Evolutionary conservation across 2,113 vertebrate species (phyloP), one percentile per base, ranked within the genome.

Genomic region (Charina bottae): DNA sequence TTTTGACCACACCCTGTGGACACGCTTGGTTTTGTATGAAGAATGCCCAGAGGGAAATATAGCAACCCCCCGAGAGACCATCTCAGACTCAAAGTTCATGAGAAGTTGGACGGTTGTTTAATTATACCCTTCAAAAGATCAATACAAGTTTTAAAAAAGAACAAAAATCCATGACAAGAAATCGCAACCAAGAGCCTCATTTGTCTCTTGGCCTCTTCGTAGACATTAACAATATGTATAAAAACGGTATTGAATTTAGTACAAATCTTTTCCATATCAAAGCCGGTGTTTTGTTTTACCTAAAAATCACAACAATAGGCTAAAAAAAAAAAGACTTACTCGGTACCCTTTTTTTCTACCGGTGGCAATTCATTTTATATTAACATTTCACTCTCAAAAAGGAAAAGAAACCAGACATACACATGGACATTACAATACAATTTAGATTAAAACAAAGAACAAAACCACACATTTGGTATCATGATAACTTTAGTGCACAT

Each of bases 401-500:
- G 60, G 89, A 68, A 62, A 86, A 94, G 86, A 11, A 0, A 10
- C 54, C 23, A 5, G 0, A 0, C 21, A 2, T 64, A 83, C 68
- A 84, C 21, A 89, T 7, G 54, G 59, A 92, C 46, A 84, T 94
- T 93, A 93, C 94, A 95, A 95, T 92, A 93, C 92, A 95, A 83
- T 89, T 95, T 90, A 88, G 90, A 95, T 95, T 95, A 94, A 93
- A 54, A 24, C 88, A 94, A 90, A 78, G 72, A 78, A 92, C 64
- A 89, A 93, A 87, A 42, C 90, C 85, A 91, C 93, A 94, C 94
- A 95, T 96, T 97, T 97, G 96, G 96, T 96, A 97, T 96, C 90
- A 0, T 95, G 95, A 96, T 93, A 85, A 95, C 90, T 96, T 94
- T 96, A 96, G 96, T 97, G 96, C 96, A 96, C 94, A 95, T 97